A percentile compares a stretch with the other conserved stretches of the same genome.
Evolutionary conservation across 2,888 invertebrate genomes (phyloP).

Genomic region (Eupithecia subumbrata): DNA sequence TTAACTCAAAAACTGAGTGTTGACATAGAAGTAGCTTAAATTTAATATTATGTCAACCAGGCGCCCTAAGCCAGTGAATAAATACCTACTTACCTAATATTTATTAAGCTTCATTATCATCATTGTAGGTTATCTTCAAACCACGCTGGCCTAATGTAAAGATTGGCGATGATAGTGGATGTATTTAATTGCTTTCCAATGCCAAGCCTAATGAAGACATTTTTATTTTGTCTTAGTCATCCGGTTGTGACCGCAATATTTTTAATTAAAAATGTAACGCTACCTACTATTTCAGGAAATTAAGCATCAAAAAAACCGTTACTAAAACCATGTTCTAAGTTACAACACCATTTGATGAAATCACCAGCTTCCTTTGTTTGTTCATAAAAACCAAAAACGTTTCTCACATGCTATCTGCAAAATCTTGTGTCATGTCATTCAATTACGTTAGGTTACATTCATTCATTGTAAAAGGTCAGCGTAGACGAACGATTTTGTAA

Average conservation of each 20-base stretch:
- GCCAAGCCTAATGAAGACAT: slow-evolving; percentile 3
- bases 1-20: slow-evolving; percentile 4
- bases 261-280: slow-evolving; percentile 14
- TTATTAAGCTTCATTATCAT: too few relatives aligned
- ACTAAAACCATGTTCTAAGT: slow-evolving; percentile 17
- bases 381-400: slow-evolving; percentile 34
- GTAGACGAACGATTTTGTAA: slow-evolving; percentile 6
- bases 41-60: too few relatives aligned
- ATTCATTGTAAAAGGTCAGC: background rate
- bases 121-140: background rate
- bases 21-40: too few relatives aligned
- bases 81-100: too few relatives aligned
- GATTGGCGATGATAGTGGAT: background rate
- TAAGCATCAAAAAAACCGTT: slow-evolving; percentile 19
- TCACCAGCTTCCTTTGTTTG: slow-evolving; percentile 37
- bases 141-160: background rate
- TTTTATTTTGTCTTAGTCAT: background rate
- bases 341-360: slow-evolving; percentile 21
- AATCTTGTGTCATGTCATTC: slow-evolving; percentile 38
- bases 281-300: slow-evolving; percentile 19
- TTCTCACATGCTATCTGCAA: slow-evolving; percentile 41
- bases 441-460: slow-evolving; percentile 45
- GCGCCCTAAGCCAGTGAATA: too few relatives aligned
- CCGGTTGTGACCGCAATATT: slow-evolving; percentile 5
- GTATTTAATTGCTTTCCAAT: background rate